Evolutionary conservation across 1,140 invertebrate species (phyloP).

Genomic region (Charaxes varanes): DNA sequence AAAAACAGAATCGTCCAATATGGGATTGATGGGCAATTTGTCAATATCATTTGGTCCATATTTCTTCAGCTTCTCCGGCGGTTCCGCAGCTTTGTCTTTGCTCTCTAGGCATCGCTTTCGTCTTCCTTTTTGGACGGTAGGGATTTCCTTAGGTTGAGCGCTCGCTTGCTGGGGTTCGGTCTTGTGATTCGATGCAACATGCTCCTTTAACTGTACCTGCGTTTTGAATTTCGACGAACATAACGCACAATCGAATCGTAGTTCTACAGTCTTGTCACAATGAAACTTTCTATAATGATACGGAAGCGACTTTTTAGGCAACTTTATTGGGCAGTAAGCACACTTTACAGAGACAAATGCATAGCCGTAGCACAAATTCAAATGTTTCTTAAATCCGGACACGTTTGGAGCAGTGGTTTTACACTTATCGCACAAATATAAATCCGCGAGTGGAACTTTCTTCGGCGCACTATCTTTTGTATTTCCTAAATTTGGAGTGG

Average conservation of each 20-base stretch:
- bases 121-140: conserved; percentile 15
- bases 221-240: conserved; percentile 19
- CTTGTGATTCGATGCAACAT: conserved; percentile 15
- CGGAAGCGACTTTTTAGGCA: conserved; percentile 15
- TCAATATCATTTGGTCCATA: conserved; percentile 77
- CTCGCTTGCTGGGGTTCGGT: background rate
- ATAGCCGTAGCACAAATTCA: conserved; percentile 20
- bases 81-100: conserved; percentile 17
- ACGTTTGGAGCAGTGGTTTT: conserved; percentile 15
- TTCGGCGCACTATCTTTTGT: background rate
- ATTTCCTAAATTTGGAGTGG: background rate
- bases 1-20: conserved; percentile 77
- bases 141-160: conserved; percentile 2
- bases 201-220: conserved; percentile 17
- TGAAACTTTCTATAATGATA: conserved; percentile 38
- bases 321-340: conserved; percentile 26
- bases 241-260: conserved; percentile 16
- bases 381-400: conserved; percentile 34
- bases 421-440: conserved; percentile 41
- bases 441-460: conserved; percentile 9
- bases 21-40: conserved; percentile 77
- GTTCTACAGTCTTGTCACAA: background rate
- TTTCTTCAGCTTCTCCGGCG: conserved; percentile 24
- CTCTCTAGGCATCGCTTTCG: conserved; percentile 18
- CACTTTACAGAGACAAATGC: conserved; percentile 19